Conservation (phyloP, 2,113 vertebrate genomes). For the Odontophorus gujanensis region DNA sequence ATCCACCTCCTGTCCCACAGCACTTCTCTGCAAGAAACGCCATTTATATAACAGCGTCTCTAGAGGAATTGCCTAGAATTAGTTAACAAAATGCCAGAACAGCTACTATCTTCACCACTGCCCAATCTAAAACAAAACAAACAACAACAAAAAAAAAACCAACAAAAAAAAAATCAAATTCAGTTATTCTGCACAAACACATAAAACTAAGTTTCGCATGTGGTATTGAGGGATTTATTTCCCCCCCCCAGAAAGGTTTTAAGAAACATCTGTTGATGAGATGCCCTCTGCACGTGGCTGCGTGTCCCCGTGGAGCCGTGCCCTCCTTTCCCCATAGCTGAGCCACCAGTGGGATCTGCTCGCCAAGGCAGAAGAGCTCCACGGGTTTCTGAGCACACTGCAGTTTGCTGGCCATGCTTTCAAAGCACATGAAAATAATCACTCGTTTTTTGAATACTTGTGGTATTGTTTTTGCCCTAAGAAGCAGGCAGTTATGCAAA, state of each 20-base stretch:
- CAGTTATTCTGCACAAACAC: background rate
- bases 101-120: background rate
- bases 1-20: background rate
- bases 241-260: background rate
- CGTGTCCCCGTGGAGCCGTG: fast-evolving
- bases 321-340: fast-evolving
- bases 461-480: background rate
- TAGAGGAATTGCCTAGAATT: background rate
- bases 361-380: background rate
- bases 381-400: background rate
- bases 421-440: background rate
- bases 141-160: no score
- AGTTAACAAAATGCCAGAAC: background rate
- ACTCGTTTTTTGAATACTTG: background rate
- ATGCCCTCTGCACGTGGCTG: background rate
- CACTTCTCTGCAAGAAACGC: background rate
- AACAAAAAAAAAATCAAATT: background rate
- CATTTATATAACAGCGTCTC: background rate
- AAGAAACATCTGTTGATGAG: background rate
- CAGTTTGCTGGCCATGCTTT: background rate
- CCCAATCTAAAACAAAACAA: background rate
- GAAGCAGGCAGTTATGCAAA: background rate
- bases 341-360: fast-evolving
- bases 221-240: background rate
- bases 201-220: fast-evolving